Conservation (phyloP, 2,113 vertebrate species). For the Rhabdornis inornatus region DNA sequence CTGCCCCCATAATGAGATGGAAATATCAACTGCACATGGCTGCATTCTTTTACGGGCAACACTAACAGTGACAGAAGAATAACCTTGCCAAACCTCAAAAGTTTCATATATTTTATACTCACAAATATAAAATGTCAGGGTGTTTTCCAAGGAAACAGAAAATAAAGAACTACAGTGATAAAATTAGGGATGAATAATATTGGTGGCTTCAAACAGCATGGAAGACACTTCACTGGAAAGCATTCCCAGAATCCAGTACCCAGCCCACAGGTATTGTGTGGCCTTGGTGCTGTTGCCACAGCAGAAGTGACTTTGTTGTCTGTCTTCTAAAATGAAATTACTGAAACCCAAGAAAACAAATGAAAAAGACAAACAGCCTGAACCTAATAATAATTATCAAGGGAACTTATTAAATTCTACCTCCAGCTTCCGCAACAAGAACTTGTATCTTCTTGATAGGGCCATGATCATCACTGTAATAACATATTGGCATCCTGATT, state of each 20-base stretch:
- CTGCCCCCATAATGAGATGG: neutral
- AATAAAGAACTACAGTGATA: neutral
- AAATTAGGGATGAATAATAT: neutral
- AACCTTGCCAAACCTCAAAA: neutral
- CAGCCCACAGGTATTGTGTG: neutral
- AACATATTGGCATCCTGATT: slow-evolving; percentile 91
- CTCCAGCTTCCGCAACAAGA: slow-evolving; percentile 89
- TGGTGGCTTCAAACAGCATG: neutral
- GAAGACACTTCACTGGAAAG: neutral
- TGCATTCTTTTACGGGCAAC: neutral
- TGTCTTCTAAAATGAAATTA: neutral
- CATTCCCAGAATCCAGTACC: neutral
- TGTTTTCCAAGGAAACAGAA: neutral
- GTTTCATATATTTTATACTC: neutral
- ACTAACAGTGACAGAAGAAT: neutral
- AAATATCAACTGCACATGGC: neutral
- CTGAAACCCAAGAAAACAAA: neutral
- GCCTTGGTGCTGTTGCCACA: neutral
- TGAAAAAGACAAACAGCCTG: neutral
- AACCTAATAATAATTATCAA: neutral
- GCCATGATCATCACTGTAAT: slow-evolving; percentile 91
- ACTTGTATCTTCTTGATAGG: slow-evolving; percentile 92
- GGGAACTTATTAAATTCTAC: slow-evolving; percentile 70
- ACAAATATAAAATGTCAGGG: neutral
- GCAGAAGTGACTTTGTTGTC: neutral